These are phyloP conservation scores for Pterostichus madidus DNA, from an alignment of 2,888 invertebrate genomes.

Conservation along the genomic window DNA sequence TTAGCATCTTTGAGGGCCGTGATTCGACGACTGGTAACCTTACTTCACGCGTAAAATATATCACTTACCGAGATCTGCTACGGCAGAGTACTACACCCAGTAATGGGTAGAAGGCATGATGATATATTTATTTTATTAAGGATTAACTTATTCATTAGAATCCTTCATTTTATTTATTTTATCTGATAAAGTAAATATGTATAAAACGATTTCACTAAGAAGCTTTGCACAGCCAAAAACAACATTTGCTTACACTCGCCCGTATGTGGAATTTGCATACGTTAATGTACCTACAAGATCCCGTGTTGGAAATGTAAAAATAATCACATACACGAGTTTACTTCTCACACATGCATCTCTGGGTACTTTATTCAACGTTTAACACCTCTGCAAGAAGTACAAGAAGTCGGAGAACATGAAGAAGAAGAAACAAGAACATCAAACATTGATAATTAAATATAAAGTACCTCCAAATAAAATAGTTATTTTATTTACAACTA, in stretches of 20 bases:
- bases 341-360: not conserved
- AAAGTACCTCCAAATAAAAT: too few species aligned
- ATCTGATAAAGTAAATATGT: not conserved
- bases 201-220: constrained; percentile 34
- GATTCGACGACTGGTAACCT: too few species aligned
- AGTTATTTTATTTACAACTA: too few species aligned
- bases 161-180: too few species aligned
- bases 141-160: too few species aligned
- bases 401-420: not conserved
- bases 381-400: not conserved
- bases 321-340: constrained; percentile 8
- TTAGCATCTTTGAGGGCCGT: too few species aligned
- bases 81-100: too few species aligned
- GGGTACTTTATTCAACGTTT: not conserved
- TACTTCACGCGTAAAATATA: too few species aligned
- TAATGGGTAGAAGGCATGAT: too few species aligned
- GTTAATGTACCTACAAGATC: constrained; percentile 28
- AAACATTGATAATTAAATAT: too few species aligned
- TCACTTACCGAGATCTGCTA: too few species aligned
- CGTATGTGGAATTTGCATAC: constrained; percentile 34
- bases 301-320: constrained; percentile 18
- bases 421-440: not conserved
- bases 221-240: constrained; percentile 34
- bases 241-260: constrained; percentile 31
- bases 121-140: too few species aligned